phyloP scores from a whole-genome alignment of 1,140 invertebrate species.

The Caenorhabditis tropicalis region DNA sequence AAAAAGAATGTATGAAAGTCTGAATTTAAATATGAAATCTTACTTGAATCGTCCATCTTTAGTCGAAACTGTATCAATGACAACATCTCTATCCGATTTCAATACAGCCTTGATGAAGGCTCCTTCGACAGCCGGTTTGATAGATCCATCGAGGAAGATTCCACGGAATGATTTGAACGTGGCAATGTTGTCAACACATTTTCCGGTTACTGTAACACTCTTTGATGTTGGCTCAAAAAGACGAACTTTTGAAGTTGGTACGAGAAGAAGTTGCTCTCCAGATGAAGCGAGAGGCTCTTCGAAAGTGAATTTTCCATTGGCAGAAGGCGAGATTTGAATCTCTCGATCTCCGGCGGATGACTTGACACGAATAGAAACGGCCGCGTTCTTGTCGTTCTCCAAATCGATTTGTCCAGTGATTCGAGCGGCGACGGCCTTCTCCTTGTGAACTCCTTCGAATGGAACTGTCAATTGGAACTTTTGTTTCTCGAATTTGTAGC shows the following conservation, averaged over 20 bases:
- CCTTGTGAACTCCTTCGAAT: conserved; percentile 52
- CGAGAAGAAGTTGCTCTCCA: conserved; percentile 11
- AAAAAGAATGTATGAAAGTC: conserved; percentile 73
- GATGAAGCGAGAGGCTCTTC: conserved; percentile 37
- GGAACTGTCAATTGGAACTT: conserved; percentile 49
- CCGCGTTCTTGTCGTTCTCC: conserved; percentile 5
- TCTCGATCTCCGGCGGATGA: conserved; percentile 42
- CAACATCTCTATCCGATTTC: conserved; percentile 70
- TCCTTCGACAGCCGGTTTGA: conserved; percentile 78
- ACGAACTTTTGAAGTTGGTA: conserved; percentile 69
- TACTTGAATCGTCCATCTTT: conserved; percentile 78
- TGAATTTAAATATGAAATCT: no score
- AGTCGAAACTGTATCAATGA: conserved; percentile 72
- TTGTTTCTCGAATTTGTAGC: conserved; percentile 49
- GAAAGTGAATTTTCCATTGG: conserved; percentile 50
- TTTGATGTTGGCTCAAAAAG: conserved; percentile 78
- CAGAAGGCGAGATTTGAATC: conserved; percentile 35
- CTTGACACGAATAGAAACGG: conserved; percentile 34
- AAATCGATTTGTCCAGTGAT: conserved; percentile 42
- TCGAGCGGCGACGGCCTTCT: conserved; percentile 25
- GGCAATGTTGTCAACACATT: conserved; percentile 40
- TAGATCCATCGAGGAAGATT: conserved; percentile 76
- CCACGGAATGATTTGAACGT: conserved; percentile 69
- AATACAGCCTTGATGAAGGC: conserved; percentile 77
- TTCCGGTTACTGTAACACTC: conserved; percentile 18